These are phyloP conservation scores for Xestia rhomboidea DNA, from an alignment of 2,888 invertebrate species.

Conservation along the genomic window DNA sequence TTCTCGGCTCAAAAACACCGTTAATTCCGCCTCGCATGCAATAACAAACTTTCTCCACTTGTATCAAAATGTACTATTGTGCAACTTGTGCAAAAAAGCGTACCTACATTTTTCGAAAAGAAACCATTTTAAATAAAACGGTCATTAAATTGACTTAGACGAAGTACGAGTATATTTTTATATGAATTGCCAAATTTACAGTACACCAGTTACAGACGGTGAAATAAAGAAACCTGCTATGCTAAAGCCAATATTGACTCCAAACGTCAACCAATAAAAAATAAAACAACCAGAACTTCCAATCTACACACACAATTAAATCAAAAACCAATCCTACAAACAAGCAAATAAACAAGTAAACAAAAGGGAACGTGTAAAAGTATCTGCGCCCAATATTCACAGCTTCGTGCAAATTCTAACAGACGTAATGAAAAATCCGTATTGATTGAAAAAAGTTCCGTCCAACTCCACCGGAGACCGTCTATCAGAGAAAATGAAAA, in stretches of 20 bases:
- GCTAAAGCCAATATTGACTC: background rate
- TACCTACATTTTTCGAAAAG: background rate
- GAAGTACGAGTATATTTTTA: background rate
- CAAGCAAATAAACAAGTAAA: background rate
- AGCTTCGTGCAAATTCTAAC: slow-evolving; percentile 33
- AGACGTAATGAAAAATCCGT: slow-evolving; percentile 54
- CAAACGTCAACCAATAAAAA: background rate
- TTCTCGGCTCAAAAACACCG: too few relatives aligned
- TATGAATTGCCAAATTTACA: background rate
- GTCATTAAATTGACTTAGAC: background rate
- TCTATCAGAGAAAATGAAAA: slow-evolving; percentile 58
- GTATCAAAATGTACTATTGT: too few relatives aligned
- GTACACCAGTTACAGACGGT: background rate
- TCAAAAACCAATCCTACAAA: slow-evolving; percentile 2
- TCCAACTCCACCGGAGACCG: slow-evolving; percentile 25
- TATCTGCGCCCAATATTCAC: slow-evolving; percentile 39
- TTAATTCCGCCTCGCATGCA: too few relatives aligned
- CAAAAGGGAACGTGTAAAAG: slow-evolving; percentile 18
- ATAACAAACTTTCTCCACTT: too few relatives aligned
- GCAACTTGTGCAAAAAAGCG: background rate
- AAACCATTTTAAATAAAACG: background rate
- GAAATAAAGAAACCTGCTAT: background rate
- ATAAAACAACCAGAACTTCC: background rate
- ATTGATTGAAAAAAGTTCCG: slow-evolving; percentile 61
- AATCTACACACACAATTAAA: background rate